These are phyloP conservation scores for Callitettix versicolor DNA, from an alignment of 1,140 invertebrate genomes.

Conservation along the genomic window DNA sequence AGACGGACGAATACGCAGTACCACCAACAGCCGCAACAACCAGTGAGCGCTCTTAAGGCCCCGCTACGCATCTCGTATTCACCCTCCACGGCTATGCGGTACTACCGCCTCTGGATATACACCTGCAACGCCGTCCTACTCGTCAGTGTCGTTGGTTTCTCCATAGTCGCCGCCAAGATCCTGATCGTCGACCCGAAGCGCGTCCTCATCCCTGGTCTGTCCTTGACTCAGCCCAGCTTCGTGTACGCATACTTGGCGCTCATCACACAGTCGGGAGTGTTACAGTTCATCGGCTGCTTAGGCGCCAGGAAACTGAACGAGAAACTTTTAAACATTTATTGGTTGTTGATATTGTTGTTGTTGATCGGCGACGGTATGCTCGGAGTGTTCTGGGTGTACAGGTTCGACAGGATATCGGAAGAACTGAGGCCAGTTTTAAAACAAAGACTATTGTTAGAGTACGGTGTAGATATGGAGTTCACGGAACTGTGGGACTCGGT, in stretches of 20 bases:
- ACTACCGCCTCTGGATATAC: conserved; percentile 88
- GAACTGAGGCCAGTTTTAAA: conserved; percentile 57
- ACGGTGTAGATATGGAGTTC: conserved; percentile 58
- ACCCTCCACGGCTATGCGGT: conserved; percentile 37
- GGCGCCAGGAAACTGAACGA: conserved; percentile 70
- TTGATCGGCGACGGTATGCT: conserved; percentile 73
- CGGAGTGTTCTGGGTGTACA: conserved; percentile 77
- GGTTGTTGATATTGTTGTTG: conserved; percentile 66
- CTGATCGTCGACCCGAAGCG: conserved; percentile 50
- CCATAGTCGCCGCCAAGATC: conserved; percentile 54
- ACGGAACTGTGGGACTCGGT: conserved; percentile 69
- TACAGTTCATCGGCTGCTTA: conserved; percentile 56
- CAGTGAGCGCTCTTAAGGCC: conserved; percentile 4
- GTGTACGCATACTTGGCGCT: conserved; percentile 75
- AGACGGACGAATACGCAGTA: conserved; percentile 6
- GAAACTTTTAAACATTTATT: conserved; percentile 70
- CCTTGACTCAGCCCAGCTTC: conserved; percentile 60
- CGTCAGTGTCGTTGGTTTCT: conserved; percentile 68
- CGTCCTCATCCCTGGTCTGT: conserved; percentile 55
- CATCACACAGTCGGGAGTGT: conserved; percentile 47
- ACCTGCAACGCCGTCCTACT: conserved; percentile 79
- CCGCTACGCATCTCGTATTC: conserved; percentile 17
- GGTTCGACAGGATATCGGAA: conserved; percentile 61
- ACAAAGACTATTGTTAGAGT: conserved; percentile 44
- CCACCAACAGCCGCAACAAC: conserved; percentile 5